Conservation (phyloP, 2,888 invertebrate genomes). For the Sarcophaga subvicina region DNA sequence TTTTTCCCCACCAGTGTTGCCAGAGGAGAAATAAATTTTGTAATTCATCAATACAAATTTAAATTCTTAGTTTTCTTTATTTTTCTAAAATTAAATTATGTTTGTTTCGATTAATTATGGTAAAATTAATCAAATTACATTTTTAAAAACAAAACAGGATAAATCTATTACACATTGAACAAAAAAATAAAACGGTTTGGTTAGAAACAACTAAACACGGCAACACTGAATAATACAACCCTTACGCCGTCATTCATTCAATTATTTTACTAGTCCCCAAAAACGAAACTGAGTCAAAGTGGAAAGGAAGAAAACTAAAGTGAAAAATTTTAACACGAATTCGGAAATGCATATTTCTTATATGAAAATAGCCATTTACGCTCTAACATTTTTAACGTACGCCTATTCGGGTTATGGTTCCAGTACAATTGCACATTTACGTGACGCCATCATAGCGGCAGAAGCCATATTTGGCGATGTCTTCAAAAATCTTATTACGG, state of each 20-base stretch:
- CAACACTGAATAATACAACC: no score
- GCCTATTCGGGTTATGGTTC: slow-evolving; percentile 92
- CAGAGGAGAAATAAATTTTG: no score
- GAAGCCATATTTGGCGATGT: slow-evolving; percentile 91
- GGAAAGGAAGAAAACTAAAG: neutral
- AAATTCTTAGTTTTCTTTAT: no score
- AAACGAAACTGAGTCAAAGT: slow-evolving; percentile 22
- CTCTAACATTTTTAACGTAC: slow-evolving; percentile 89
- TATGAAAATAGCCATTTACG: slow-evolving; percentile 88
- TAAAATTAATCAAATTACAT: no score
- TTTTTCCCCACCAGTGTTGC: no score
- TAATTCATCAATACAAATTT: no score
- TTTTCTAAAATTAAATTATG: no score
- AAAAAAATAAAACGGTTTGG: no score
- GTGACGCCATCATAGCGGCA: slow-evolving; percentile 90
- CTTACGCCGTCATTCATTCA: slow-evolving; percentile 35
- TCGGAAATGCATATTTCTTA: slow-evolving; percentile 88
- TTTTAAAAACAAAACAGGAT: no score
- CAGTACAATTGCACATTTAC: slow-evolving; percentile 87
- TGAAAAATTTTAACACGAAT: neutral
- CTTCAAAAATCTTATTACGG: slow-evolving; percentile 87
- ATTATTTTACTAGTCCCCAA: slow-evolving; percentile 20
- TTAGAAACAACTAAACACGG: no score
- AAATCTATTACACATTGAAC: no score
- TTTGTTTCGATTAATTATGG: no score